phyloP scores from a whole-genome alignment of 2,113 vertebrate genomes.

The Xenus cinereus region DNA sequence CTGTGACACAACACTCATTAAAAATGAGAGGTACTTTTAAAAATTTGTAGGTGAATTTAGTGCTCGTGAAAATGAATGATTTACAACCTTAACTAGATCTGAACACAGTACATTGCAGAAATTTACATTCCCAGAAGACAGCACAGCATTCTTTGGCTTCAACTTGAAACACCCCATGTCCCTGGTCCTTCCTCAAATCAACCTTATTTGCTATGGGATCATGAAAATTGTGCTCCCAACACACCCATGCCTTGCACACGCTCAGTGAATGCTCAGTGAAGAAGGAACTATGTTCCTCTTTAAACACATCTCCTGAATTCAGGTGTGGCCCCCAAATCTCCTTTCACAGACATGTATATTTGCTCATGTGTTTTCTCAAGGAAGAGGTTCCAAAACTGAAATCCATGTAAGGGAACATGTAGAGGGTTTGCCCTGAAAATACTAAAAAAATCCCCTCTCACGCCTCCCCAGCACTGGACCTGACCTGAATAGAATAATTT shows the following conservation, averaged over 20 bases:
- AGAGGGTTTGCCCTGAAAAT: slow-evolving; percentile 12
- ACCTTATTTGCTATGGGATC: background rate
- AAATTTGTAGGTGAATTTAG: background rate
- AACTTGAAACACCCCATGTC: background rate
- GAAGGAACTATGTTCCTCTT: background rate
- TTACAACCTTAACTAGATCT: background rate
- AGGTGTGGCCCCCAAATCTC: background rate
- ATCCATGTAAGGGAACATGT: background rate
- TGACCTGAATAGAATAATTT: slow-evolving; percentile 6
- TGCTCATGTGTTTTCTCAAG: background rate
- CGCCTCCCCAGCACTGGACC: background rate
- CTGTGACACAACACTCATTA: background rate
- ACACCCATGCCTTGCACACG: background rate
- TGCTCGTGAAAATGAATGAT: background rate
- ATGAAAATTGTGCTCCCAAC: background rate
- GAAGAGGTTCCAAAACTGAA: background rate
- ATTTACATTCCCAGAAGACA: background rate
- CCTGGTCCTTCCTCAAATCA: background rate
- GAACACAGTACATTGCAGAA: background rate
- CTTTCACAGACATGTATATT: background rate
- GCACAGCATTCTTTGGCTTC: background rate
- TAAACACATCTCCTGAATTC: background rate
- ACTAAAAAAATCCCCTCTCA: background rate
- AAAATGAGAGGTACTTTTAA: background rate
- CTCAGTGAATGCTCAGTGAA: background rate